Evolutionary conservation across 1,140 invertebrate genomes (phyloP).

Genomic region (Metopolophium dirhodum): DNA sequence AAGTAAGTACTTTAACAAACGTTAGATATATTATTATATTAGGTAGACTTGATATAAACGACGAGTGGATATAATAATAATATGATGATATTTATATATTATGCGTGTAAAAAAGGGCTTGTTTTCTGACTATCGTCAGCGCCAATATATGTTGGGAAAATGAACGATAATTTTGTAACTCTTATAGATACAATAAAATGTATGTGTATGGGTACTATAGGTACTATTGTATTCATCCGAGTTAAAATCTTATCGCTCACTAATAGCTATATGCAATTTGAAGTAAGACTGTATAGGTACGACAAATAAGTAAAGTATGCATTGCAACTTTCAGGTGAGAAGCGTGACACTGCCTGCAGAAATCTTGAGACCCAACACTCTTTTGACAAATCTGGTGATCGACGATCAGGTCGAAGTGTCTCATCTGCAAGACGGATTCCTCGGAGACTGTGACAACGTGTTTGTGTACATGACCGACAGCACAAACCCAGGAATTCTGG

Average conservation of each 20-base stretch:
- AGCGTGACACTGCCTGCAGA: constrained; percentile 69
- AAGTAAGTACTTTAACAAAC: too few species aligned
- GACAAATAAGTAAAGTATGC: too few species aligned
- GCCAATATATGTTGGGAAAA: too few species aligned
- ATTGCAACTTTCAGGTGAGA: constrained; percentile 59
- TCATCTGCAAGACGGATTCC: constrained; percentile 60
- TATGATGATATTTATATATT: too few species aligned
- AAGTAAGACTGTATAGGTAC: neutral
- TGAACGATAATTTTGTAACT: too few species aligned
- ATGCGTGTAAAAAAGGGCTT: too few species aligned
- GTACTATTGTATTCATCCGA: neutral
- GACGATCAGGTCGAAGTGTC: constrained; percentile 58
- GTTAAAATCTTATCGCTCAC: neutral
- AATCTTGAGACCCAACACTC: constrained; percentile 72
- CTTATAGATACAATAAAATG: neutral
- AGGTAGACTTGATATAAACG: too few species aligned
- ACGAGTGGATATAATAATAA: too few species aligned
- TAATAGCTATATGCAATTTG: neutral
- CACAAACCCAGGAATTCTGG: constrained; percentile 75
- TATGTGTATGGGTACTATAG: neutral
- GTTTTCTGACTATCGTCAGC: too few species aligned
- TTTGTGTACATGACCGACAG: constrained; percentile 82
- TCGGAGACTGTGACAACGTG: constrained; percentile 72
- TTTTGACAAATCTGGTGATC: constrained; percentile 79
- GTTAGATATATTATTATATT: too few species aligned